Evolutionary conservation across 2,113 vertebrate species (phyloP).

Genomic region (Pituophis catenifer): DNA sequence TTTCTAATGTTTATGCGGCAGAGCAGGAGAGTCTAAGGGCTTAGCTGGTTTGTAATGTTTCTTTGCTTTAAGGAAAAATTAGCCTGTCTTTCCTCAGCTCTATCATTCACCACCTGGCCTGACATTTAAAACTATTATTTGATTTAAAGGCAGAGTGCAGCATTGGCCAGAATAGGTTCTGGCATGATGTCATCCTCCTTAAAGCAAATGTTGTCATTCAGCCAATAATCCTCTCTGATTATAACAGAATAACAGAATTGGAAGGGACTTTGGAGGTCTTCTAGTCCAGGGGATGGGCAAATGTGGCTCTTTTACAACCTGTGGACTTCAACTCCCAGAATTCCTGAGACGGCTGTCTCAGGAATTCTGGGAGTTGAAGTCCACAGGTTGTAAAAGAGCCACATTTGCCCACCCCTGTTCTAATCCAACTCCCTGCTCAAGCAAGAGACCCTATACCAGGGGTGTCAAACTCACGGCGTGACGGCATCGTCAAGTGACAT

Average conservation of each 20-base stretch:
- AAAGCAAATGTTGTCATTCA: constrained; percentile 4
- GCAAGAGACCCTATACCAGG: no score
- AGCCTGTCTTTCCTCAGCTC: background rate
- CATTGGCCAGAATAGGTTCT: background rate
- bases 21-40: background rate
- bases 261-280: background rate
- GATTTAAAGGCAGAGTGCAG: background rate
- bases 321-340: no score
- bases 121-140: constrained; percentile 10
- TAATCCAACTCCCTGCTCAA: background rate
- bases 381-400: no score
- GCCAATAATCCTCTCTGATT: background rate
- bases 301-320: no score
- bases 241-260: background rate
- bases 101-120: background rate
- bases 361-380: no score
- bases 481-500: no score
- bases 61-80: background rate
- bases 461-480: no score
- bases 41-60: background rate
- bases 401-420: background rate
- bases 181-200: background rate
- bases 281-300: background rate
- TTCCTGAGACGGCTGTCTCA: no score
- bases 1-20: background rate